Conservation (phyloP, 2,888 invertebrate species). For the Argynnis bischoffii region DNA sequence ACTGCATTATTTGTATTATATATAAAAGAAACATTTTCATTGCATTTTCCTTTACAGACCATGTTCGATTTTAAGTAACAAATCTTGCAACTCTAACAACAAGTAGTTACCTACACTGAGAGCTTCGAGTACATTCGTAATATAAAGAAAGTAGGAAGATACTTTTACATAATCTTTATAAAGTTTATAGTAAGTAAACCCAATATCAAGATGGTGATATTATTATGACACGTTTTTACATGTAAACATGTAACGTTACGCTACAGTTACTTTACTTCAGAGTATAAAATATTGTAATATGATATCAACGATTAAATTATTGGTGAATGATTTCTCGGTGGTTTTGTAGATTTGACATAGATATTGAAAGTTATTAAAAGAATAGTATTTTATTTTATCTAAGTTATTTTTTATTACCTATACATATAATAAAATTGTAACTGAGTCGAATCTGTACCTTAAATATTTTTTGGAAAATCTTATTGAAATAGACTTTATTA, state of each 20-base stretch:
- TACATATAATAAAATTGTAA: no score
- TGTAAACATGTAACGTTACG: background rate
- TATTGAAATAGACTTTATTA: no score
- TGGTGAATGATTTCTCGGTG: conserved; percentile 1
- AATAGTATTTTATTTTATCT: no score
- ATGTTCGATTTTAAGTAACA: background rate
- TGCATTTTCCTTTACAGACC: background rate
- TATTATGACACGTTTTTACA: background rate
- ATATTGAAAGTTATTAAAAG: background rate
- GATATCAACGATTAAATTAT: conserved; percentile 14
- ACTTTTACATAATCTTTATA: background rate
- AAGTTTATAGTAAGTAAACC: background rate
- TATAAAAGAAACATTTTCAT: no score
- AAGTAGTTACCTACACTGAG: no score
- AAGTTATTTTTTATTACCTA: no score
- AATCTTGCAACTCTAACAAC: background rate
- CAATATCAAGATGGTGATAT: background rate
- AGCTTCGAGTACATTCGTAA: background rate
- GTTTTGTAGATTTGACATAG: conserved; percentile 2
- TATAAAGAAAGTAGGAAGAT: background rate
- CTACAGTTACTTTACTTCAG: conserved; percentile 4
- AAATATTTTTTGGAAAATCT: no score
- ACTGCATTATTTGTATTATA: no score
- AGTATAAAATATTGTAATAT: background rate
- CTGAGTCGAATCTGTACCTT: no score